A percentile compares a stretch with the other conserved stretches of the same genome.
Evolutionary conservation across 2,797 vertebrate genomes (phyloP).

Genomic region (Atherinosoma microstoma): DNA sequence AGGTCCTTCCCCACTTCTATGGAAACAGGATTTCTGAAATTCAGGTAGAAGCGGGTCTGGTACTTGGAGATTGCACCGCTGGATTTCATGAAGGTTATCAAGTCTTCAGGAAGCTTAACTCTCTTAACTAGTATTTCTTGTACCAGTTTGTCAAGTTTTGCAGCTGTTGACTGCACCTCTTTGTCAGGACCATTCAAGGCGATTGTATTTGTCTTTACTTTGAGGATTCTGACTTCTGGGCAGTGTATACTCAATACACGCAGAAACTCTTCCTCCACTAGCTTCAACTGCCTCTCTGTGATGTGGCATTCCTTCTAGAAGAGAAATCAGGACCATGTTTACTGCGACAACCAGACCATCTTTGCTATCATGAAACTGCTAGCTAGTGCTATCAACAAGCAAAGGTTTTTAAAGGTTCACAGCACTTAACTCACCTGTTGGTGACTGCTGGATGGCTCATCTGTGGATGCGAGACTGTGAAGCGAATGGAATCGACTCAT

Average conservation of each 20-base stretch:
- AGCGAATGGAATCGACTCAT: constrained; percentile 4
- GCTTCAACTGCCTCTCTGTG: constrained; percentile 5
- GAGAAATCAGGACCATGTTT: neutral
- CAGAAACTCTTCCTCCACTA: constrained; percentile 43
- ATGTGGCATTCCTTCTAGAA: constrained; percentile 27
- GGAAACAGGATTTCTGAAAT: constrained; percentile 60
- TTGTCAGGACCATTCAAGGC: constrained; percentile 59
- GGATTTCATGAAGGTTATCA: constrained; percentile 56
- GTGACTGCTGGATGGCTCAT: neutral
- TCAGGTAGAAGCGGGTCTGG: constrained; percentile 54
- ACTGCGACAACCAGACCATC: neutral
- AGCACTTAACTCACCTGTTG: constrained; percentile 18
- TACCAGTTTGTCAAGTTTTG: constrained; percentile 44
- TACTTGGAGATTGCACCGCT: constrained; percentile 51
- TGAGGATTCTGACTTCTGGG: constrained; percentile 39
- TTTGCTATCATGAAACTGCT: neutral
- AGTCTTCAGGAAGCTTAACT: constrained; percentile 19
- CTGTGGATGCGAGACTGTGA: constrained; percentile 5
- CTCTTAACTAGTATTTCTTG: constrained; percentile 48
- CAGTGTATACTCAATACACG: constrained; percentile 2
- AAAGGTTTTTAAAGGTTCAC: accelerated
- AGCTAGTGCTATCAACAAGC: neutral
- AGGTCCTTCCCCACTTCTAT: constrained; percentile 51
- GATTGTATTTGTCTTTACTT: neutral
- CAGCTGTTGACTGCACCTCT: constrained; percentile 36